Evolutionary conservation across 1,140 invertebrate genomes (phyloP).

Genomic region (Oedothorax gibbosus): DNA sequence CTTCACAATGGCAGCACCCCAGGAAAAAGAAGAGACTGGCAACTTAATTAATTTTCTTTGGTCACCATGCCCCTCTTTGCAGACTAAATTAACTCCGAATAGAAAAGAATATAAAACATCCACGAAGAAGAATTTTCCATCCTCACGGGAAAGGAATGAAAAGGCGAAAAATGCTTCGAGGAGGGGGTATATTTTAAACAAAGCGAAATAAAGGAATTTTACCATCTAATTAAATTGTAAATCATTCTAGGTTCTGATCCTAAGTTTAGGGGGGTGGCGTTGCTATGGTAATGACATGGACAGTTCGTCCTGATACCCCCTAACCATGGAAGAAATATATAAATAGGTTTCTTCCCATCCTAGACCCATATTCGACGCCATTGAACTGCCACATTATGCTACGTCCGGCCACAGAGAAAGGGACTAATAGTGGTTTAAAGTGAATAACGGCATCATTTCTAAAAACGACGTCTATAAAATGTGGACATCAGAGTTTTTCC

Average conservation of each 20-base stretch:
- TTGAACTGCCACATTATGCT: conserved; percentile 15
- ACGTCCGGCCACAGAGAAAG: not conserved
- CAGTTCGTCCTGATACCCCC: not conserved
- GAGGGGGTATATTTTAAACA: conserved; percentile 34
- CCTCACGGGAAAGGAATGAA: not conserved
- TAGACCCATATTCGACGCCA: conserved; percentile 35
- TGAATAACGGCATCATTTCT: conserved; percentile 2
- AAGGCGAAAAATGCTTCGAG: conserved; percentile 18
- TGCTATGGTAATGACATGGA: conserved; percentile 30
- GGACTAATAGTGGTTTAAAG: conserved; percentile 5
- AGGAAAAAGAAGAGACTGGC: not conserved
- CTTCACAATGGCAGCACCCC: too few relatives aligned
- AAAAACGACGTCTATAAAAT: conserved; percentile 19
- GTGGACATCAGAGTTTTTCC: too few relatives aligned
- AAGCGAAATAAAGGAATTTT: conserved; percentile 24
- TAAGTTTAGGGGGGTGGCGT: conserved; percentile 2
- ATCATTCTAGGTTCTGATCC: conserved; percentile 36
- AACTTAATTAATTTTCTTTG: conserved; percentile 38
- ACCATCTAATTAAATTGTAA: conserved; percentile 44
- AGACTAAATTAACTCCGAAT: conserved; percentile 31
- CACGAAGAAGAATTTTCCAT: conserved; percentile 34
- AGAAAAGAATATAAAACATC: conserved; percentile 28
- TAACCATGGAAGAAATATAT: conserved; percentile 42
- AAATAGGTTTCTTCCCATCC: conserved; percentile 12
- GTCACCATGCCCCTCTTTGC: not conserved